These are phyloP conservation scores for Drosophila lacertosa DNA, from an alignment of 1,140 invertebrate genomes.

Conservation along the genomic window DNA sequence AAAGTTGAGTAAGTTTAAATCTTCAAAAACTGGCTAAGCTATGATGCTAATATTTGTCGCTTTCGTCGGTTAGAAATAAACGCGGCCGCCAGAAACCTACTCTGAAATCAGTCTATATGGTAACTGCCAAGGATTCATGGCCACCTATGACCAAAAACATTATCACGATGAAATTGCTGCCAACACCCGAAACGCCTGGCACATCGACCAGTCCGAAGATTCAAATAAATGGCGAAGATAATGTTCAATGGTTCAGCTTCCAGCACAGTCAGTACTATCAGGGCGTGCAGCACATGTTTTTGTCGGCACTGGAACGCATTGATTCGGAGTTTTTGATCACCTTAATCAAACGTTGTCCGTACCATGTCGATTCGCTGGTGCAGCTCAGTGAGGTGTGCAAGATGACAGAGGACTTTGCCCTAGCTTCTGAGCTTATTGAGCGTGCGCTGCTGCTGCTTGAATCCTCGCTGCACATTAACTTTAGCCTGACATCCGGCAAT, in stretches of 20 bases:
- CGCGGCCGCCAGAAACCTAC: slow-evolving; percentile 85
- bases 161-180: slow-evolving; percentile 89
- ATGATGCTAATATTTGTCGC: neutral
- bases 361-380: slow-evolving; percentile 93
- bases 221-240: slow-evolving; percentile 32
- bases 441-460: slow-evolving; percentile 91
- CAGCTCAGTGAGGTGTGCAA: slow-evolving; percentile 92
- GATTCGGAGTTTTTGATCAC: slow-evolving; percentile 93
- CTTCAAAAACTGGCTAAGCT: neutral
- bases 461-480: slow-evolving; percentile 91
- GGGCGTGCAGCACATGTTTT: slow-evolving; percentile 89
- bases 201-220: slow-evolving; percentile 31
- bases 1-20: slow-evolving; percentile 75
- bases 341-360: slow-evolving; percentile 91
- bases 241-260: slow-evolving; percentile 89
- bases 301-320: slow-evolving; percentile 91
- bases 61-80: slow-evolving; percentile 84
- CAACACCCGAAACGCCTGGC: slow-evolving; percentile 76
- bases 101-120: slow-evolving; percentile 88
- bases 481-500: slow-evolving; percentile 90
- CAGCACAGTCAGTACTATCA: slow-evolving; percentile 92
- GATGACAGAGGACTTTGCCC: slow-evolving; percentile 91
- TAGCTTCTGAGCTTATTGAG: slow-evolving; percentile 92
- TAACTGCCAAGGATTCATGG: slow-evolving; percentile 89
- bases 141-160: slow-evolving; percentile 88